phyloP scores from a whole-genome alignment of 1,140 invertebrate species.

The Potamilus streckersoni region DNA sequence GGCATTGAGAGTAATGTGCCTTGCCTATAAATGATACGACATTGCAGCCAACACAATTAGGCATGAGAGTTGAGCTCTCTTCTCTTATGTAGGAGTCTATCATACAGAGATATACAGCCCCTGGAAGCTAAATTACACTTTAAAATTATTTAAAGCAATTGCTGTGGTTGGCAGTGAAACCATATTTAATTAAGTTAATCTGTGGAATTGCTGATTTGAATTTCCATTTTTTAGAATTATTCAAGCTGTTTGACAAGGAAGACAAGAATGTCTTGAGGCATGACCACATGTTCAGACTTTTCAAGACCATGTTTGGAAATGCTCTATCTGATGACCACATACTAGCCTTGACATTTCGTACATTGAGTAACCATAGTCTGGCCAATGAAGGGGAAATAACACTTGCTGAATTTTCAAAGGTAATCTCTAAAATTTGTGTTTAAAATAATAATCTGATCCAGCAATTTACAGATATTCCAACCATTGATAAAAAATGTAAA shows the following conservation, averaged over 20 bases:
- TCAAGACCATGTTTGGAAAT: constrained; percentile 41
- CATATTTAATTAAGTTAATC: not conserved
- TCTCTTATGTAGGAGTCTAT: not conserved
- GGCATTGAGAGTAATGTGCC: too few species aligned
- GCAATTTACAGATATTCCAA: not conserved
- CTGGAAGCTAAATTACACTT: not conserved
- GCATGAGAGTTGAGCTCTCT: not conserved
- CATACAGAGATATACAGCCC: not conserved
- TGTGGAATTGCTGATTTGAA: not conserved
- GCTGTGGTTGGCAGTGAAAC: not conserved
- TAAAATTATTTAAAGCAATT: not conserved
- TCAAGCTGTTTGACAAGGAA: constrained; percentile 51
- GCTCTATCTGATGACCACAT: constrained; percentile 52
- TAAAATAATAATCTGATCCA: not conserved
- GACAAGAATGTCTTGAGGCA: constrained; percentile 40
- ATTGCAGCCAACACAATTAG: too few species aligned
- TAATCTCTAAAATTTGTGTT: constrained; percentile 17
- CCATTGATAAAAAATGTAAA: not conserved
- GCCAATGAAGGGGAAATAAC: constrained; percentile 46
- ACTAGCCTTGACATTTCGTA: constrained; percentile 44
- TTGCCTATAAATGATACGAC: too few species aligned
- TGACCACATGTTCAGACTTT: constrained; percentile 52
- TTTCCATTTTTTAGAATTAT: constrained; percentile 41
- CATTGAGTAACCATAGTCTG: constrained; percentile 40
- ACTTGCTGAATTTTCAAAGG: constrained; percentile 45